A percentile compares a stretch with the other conserved stretches of the same genome.
Evolutionary conservation across 2,888 invertebrate species (phyloP).

Genomic region (Drosophila trichaetosa): DNA sequence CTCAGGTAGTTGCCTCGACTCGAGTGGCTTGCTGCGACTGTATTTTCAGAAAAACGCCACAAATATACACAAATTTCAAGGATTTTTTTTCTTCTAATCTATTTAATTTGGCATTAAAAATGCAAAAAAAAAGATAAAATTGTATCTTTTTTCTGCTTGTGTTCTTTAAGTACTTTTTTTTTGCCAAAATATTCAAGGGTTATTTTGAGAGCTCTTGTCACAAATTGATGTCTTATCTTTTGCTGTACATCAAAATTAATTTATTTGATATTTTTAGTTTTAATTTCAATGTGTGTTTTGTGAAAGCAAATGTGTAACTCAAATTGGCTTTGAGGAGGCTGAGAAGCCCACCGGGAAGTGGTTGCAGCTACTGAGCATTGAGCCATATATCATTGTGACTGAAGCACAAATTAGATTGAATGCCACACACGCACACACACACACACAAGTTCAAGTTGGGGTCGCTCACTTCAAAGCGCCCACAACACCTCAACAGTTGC

Average conservation of each 20-base stretch:
- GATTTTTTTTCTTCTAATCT: no score
- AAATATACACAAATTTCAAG: background rate
- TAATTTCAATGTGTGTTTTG: background rate
- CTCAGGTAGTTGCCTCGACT: conserved; percentile 32
- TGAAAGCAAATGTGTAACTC: background rate
- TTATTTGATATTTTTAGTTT: background rate
- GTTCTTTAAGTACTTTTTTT: background rate
- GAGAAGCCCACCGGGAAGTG: conserved; percentile 27
- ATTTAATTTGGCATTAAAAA: background rate
- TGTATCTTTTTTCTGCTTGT: background rate
- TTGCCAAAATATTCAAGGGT: background rate
- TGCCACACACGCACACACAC: conserved; percentile 30
- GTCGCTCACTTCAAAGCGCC: conserved; percentile 33
- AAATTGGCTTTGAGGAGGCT: background rate
- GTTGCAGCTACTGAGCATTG: conserved; percentile 10
- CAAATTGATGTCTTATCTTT: background rate
- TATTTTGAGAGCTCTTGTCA: background rate
- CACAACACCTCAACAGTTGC: conserved; percentile 49
- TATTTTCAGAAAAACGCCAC: background rate
- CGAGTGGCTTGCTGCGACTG: conserved; percentile 23
- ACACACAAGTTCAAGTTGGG: conserved; percentile 2
- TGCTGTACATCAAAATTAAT: background rate
- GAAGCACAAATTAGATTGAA: conserved; percentile 37
- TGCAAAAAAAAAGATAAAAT: background rate
- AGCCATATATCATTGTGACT: conserved; percentile 32